A percentile compares a stretch with the other conserved stretches of the same genome.
phyloP scores from a whole-genome alignment of 2,113 vertebrate genomes.

The Eretmochelys imbricata region DNA sequence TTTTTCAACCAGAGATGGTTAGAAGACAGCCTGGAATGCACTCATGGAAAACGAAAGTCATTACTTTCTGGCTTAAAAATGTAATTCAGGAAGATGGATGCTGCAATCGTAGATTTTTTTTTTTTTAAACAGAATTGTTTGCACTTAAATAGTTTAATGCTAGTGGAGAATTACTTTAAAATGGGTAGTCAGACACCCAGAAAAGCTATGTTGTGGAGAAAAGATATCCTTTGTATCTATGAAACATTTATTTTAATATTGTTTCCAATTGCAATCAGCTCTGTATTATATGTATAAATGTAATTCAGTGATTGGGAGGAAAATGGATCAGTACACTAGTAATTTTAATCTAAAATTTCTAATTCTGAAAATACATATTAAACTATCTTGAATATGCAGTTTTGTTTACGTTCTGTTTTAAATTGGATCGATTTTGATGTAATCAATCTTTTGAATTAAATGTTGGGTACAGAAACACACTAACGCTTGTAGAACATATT shows the following conservation, averaged over 20 bases:
- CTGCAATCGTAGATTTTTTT: conserved; percentile 86
- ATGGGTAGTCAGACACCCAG: conserved; percentile 82
- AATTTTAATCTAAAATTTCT: conserved; percentile 88
- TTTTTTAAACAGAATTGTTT: conserved; percentile 82
- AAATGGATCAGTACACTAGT: conserved; percentile 87
- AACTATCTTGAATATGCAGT: conserved; percentile 89
- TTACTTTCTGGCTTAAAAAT: conserved; percentile 84
- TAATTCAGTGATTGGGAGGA: conserved; percentile 78
- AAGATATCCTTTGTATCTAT: conserved; percentile 89
- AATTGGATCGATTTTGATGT: conserved; percentile 68
- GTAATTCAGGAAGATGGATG: conserved; percentile 89
- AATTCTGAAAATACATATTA: conserved; percentile 93
- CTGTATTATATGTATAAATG: conserved; percentile 90
- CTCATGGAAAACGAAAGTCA: conserved; percentile 77
- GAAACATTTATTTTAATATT: conserved; percentile 96
- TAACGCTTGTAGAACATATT: conserved; percentile 41
- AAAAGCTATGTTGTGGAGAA: conserved; percentile 82
- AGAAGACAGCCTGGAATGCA: conserved; percentile 83
- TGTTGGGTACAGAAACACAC: conserved; percentile 70
- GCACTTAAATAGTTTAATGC: conserved; percentile 92
- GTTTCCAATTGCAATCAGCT: conserved; percentile 86
- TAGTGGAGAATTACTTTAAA: conserved; percentile 89
- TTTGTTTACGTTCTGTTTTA: conserved; percentile 79
- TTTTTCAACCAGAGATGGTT: conserved; percentile 73
- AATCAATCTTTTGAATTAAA: conserved; percentile 65